Base-by-base conservation (phyloP, 2,888 invertebrate species). In the Antheraea assamensis region DNA sequence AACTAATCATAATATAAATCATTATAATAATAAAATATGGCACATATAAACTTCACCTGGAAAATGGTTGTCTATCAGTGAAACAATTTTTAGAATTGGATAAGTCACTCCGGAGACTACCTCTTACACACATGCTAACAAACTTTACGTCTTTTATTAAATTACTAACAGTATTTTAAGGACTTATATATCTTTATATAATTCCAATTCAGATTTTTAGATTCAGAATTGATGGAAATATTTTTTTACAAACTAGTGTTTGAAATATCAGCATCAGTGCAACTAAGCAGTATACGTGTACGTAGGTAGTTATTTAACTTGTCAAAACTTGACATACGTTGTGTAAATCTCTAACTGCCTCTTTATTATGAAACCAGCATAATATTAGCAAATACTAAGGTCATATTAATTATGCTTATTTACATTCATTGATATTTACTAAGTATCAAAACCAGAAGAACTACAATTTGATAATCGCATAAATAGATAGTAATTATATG, bases 381-480 rank as follows among this genome's bases (percentile, higher is more conserved):
- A 27, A 30, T 15, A 64, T 64, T 70, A 70, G 8, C 70, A 70
- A 70, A 70, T 47, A 64, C 15, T 30, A 64, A 68, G 35, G 35
- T 35, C 1, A 35, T 8, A n/a, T 68, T 68, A 35, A 68, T 68
- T 68, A 68, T 35, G 35, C 35, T 68, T 68, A 68, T 68, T 68
- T 35, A 13, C 10, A 68, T 68, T 68, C 68, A 68, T 68, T 68
- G 68, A 35, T 35, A 68, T 68, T 68, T 68, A 68, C 10, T 68
- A 35, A 35, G 2, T 68, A 68, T 35, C 13, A 31, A 68, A 68
- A 68, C 70, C 19, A 55, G 55, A 70, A 72, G 49, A 66, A 24
- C 24, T 35, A 35, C 31, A 52, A n/a, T 24, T 68, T 61, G 47
- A 47, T 27, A 72, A 35, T 35, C 68, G n/a, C 15, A 58, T 58